Evolutionary conservation across 2,797 vertebrate genomes (phyloP).

Genomic region (Novumbra hubbsi): DNA sequence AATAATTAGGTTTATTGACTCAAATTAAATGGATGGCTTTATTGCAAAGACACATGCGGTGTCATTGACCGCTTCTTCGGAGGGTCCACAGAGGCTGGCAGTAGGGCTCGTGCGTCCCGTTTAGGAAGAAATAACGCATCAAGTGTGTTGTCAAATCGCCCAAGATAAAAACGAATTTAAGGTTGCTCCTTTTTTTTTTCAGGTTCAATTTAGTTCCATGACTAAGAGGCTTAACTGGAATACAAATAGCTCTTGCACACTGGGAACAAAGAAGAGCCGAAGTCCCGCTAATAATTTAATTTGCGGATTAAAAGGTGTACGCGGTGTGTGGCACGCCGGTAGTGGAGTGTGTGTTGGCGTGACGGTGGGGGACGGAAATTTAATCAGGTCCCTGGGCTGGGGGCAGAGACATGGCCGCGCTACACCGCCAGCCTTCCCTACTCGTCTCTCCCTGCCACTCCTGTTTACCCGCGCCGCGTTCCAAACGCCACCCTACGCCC

Average conservation of each 20-base stretch:
- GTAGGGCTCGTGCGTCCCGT: background rate
- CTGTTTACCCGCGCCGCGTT: background rate
- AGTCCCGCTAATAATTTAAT: conserved; percentile 42
- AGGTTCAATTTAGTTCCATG: conserved; percentile 20
- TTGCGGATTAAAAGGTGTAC: conserved; percentile 42
- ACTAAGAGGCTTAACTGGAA: conserved; percentile 28
- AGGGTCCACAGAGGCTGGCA: background rate
- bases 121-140: background rate
- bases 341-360: conserved; percentile 19
- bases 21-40: background rate
- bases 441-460: background rate
- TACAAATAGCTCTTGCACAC: conserved; percentile 18
- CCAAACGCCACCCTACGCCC: background rate
- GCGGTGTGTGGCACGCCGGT: conserved; percentile 16
- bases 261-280: background rate
- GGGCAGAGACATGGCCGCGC: conserved; percentile 16
- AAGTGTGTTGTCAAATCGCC: background rate
- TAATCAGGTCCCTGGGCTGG: conserved; percentile 43
- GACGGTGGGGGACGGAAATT: conserved; percentile 37
- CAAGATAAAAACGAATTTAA: background rate
- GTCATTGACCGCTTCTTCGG: background rate
- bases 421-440: conserved; percentile 18
- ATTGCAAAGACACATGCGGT: background rate
- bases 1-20: conserved; percentile 4
- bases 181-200: background rate